Conservation (phyloP, 2,888 invertebrate species). For the Phalera bucephala region DNA sequence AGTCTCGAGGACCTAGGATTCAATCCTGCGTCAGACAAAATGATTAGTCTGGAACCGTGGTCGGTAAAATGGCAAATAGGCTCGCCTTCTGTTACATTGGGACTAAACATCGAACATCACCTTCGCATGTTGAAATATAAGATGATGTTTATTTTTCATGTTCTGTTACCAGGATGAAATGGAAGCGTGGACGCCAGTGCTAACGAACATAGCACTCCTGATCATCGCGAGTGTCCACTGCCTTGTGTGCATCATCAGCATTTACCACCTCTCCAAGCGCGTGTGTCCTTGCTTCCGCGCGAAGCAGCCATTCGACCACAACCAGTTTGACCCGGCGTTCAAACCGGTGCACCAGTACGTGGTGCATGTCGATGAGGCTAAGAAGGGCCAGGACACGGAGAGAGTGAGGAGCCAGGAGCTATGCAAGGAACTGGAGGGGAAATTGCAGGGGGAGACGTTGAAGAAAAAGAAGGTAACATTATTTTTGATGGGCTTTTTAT, state of each 20-base stretch:
- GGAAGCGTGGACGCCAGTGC: conserved; percentile 83
- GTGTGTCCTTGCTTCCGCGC: conserved; percentile 83
- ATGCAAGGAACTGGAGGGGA: conserved; percentile 65
- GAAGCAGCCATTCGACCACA: conserved; percentile 74
- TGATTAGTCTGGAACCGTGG: no score
- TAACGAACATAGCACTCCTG: conserved; percentile 85
- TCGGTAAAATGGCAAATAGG: no score
- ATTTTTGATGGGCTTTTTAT: no score
- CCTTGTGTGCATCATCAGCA: conserved; percentile 74
- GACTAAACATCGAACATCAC: no score
- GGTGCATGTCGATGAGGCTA: conserved; percentile 65
- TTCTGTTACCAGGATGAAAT: conserved; percentile 80
- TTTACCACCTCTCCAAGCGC: conserved; percentile 79
- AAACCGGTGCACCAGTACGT: conserved; percentile 58
- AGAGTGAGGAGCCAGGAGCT: conserved; percentile 56
- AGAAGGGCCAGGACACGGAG: conserved; percentile 48
- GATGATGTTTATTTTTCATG: no score
- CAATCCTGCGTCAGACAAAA: no score
- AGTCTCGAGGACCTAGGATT: no score
- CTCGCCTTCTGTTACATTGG: no score
- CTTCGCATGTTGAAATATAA: no score
- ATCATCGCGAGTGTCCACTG: conserved; percentile 83
- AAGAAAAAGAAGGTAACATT: conserved; percentile 68
- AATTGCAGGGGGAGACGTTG: conserved; percentile 57
- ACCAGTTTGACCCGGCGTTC: conserved; percentile 74